Evolutionary conservation across 2,113 vertebrate species (phyloP).

Genomic region (Pagrus major): DNA sequence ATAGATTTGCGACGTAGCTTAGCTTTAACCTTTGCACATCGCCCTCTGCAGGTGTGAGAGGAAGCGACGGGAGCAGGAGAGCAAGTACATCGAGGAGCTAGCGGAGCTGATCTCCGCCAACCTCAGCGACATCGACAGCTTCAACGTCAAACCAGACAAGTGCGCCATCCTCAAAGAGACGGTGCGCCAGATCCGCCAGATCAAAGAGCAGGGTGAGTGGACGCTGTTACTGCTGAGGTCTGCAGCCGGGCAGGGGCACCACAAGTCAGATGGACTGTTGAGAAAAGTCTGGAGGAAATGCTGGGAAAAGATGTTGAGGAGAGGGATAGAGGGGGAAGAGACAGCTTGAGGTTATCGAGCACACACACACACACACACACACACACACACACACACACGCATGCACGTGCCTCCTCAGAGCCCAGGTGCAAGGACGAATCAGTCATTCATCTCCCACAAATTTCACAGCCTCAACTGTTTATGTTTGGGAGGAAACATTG

Average conservation of each 20-base stretch:
- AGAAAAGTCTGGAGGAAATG: slow-evolving; percentile 23
- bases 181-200: slow-evolving; percentile 97
- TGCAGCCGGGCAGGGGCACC: neutral
- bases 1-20: neutral
- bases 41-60: slow-evolving; percentile 89
- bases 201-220: slow-evolving; percentile 96
- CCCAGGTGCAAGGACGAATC: slow-evolving; percentile 76
- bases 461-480: slow-evolving; percentile 75
- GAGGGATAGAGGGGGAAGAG: neutral
- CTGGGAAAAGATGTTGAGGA: slow-evolving; percentile 17
- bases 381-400: slow-evolving; percentile 20
- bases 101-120: slow-evolving; percentile 98
- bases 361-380: slow-evolving; percentile 12
- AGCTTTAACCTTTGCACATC: slow-evolving; percentile 24
- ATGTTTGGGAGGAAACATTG: slow-evolving; percentile 74
- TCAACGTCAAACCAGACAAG: slow-evolving; percentile 99
- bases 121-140: slow-evolving; percentile 97
- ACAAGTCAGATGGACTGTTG: slow-evolving; percentile 17
- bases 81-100: slow-evolving; percentile 97
- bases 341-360: slow-evolving; percentile 25
- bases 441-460: slow-evolving; percentile 74
- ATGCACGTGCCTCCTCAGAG: slow-evolving; percentile 42
- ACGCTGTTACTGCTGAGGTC: slow-evolving; percentile 16
- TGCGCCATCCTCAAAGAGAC: slow-evolving; percentile 99
- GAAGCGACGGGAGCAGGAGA: slow-evolving; percentile 97